Conservation (phyloP, 2,888 invertebrate genomes). For the Trachelus iudaicus region DNA sequence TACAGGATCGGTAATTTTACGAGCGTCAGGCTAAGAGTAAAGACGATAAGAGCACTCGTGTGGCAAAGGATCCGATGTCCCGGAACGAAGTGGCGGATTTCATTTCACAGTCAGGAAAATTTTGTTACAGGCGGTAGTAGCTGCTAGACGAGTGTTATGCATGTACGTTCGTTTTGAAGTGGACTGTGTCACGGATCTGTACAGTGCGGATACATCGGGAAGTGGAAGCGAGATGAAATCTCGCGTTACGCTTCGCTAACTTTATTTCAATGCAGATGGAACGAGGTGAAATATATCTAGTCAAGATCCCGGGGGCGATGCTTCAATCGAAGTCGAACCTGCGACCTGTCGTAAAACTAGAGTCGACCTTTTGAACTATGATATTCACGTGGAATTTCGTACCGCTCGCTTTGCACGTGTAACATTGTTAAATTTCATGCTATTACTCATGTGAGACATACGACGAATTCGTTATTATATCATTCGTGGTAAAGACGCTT, state of each 20-base stretch:
- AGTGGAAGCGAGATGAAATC: background rate
- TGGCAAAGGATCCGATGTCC: background rate
- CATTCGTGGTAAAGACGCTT: background rate
- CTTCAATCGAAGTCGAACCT: constrained; percentile 16
- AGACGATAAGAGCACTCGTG: background rate
- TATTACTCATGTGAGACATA: background rate
- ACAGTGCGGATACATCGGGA: background rate
- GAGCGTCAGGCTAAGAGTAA: background rate
- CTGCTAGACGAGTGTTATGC: background rate
- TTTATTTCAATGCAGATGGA: constrained; percentile 39
- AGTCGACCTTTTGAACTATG: constrained; percentile 21
- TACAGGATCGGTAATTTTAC: background rate
- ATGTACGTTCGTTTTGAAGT: background rate
- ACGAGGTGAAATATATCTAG: constrained; percentile 28
- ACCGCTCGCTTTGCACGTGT: background rate
- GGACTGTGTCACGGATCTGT: background rate
- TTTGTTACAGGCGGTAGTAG: background rate
- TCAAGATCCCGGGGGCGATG: background rate
- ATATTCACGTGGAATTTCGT: background rate
- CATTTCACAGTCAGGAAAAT: background rate
- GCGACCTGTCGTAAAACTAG: constrained; percentile 23
- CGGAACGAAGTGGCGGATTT: background rate
- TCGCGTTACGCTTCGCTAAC: constrained; percentile 36
- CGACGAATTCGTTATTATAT: background rate
- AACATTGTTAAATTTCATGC: constrained; percentile 29